Evolutionary conservation across 1,140 invertebrate species (phyloP).

Genomic region (Leguminivora glycinivorella): DNA sequence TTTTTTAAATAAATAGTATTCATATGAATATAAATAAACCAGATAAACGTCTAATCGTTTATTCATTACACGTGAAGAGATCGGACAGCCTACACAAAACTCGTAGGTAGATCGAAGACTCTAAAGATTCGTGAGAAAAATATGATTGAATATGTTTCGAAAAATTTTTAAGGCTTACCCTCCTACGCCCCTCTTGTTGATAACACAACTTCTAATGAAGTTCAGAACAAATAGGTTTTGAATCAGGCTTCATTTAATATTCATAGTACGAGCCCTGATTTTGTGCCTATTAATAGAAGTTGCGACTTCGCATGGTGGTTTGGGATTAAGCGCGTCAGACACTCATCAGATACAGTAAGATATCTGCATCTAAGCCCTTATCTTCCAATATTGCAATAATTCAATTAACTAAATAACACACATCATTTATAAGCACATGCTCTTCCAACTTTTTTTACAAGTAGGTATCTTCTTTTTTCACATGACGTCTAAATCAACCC

Average conservation of each 20-base stretch:
- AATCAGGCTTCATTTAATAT: constrained; percentile 17
- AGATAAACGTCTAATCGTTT: no score
- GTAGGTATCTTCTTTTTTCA: no score
- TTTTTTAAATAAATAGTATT: no score
- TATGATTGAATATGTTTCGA: background rate
- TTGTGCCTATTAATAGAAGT: background rate
- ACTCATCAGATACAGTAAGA: no score
- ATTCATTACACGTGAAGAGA: background rate
- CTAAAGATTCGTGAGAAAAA: background rate
- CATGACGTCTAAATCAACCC: no score
- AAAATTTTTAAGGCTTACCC: background rate
- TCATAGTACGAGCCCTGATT: constrained; percentile 1
- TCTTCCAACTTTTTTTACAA: no score
- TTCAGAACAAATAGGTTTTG: constrained; percentile 17
- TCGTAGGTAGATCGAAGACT: background rate
- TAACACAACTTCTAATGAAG: constrained; percentile 11
- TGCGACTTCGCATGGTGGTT: background rate
- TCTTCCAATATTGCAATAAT: no score
- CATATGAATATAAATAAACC: no score
- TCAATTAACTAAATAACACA: no score
- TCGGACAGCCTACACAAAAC: background rate
- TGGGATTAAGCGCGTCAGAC: no score
- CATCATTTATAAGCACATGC: no score
- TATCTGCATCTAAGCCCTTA: no score
- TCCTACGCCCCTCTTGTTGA: background rate